These are phyloP conservation scores for Lycocorax pyrrhopterus DNA, from an alignment of 2,113 vertebrate genomes.

Conservation along the genomic window DNA sequence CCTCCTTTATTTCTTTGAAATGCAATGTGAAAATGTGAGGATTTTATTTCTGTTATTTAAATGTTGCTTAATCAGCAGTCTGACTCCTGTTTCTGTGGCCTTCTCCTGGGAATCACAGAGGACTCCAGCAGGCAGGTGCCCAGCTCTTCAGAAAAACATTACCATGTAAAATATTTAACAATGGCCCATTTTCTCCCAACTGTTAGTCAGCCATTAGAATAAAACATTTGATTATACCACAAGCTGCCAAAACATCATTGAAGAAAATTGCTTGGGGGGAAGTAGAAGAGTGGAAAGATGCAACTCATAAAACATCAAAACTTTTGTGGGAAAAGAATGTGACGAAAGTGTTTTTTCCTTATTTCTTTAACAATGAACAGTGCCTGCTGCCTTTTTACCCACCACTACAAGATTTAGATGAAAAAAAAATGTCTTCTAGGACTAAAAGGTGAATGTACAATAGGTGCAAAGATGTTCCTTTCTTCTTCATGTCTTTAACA, in stretches of 20 bases:
- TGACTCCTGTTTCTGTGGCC: not conserved
- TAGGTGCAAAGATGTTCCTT: not conserved
- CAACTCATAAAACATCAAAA: not conserved
- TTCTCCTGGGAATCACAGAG: not conserved
- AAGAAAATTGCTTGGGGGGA: not conserved
- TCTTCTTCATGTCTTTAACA: not conserved
- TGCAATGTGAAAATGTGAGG: not conserved
- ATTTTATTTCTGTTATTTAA: slow-evolving; percentile 29
- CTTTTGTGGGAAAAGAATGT: not conserved
- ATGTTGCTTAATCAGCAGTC: not conserved
- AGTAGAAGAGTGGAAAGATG: not conserved
- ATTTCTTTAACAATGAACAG: not conserved
- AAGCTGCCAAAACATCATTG: not conserved
- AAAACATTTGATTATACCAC: not conserved
- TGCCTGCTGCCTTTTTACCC: not conserved
- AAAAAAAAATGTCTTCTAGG: not conserved
- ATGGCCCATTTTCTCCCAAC: not conserved
- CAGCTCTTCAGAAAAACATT: slow-evolving; percentile 3
- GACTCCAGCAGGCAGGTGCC: slow-evolving; percentile 13
- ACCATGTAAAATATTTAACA: not conserved
- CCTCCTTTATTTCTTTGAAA: slow-evolving; percentile 13
- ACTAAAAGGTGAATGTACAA: not conserved
- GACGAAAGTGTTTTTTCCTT: not conserved
- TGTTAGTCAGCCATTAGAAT: not conserved
- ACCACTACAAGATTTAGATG: not conserved